phyloP scores from a whole-genome alignment of 2,888 invertebrate genomes.

The Venusia cambrica region DNA sequence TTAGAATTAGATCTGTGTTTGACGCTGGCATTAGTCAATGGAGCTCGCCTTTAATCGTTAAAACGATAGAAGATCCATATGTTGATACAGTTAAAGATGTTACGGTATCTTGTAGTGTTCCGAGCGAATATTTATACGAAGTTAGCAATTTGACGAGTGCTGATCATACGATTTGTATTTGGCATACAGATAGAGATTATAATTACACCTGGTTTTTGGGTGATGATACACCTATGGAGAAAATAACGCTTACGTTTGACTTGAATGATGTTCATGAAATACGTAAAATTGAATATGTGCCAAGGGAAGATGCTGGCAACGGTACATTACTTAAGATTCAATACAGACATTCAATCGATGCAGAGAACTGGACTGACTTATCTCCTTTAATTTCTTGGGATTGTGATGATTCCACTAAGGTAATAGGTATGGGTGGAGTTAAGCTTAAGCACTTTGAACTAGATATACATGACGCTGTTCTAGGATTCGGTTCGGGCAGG shows the following conservation, averaged over 20 bases:
- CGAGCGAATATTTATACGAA: slow-evolving; percentile 43
- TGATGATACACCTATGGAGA: slow-evolving; percentile 33
- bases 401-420: slow-evolving; percentile 43
- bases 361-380: slow-evolving; percentile 43
- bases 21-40: slow-evolving; percentile 52
- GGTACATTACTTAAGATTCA: slow-evolving; percentile 54
- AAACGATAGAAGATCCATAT: slow-evolving; percentile 46
- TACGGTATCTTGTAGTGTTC: slow-evolving; percentile 43
- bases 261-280: slow-evolving; percentile 41
- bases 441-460: slow-evolving; percentile 50
- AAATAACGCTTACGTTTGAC: slow-evolving; percentile 44
- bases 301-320: slow-evolving; percentile 55
- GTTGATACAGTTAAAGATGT: slow-evolving; percentile 42
- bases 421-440: slow-evolving; percentile 37
- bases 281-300: slow-evolving; percentile 54
- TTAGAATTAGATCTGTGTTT: slow-evolving; percentile 52
- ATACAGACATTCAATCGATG: slow-evolving; percentile 48
- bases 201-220: no score
- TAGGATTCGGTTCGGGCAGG: slow-evolving; percentile 57
- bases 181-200: slow-evolving; percentile 48
- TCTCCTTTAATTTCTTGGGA: slow-evolving; percentile 42
- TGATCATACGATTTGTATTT: slow-evolving; percentile 37
- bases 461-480: slow-evolving; percentile 44
- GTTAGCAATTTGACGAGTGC: slow-evolving; percentile 40
- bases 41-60: slow-evolving; percentile 46